Evolutionary conservation across 2,888 invertebrate species (phyloP).

Genomic region (Zaprionus lineosus): DNA sequence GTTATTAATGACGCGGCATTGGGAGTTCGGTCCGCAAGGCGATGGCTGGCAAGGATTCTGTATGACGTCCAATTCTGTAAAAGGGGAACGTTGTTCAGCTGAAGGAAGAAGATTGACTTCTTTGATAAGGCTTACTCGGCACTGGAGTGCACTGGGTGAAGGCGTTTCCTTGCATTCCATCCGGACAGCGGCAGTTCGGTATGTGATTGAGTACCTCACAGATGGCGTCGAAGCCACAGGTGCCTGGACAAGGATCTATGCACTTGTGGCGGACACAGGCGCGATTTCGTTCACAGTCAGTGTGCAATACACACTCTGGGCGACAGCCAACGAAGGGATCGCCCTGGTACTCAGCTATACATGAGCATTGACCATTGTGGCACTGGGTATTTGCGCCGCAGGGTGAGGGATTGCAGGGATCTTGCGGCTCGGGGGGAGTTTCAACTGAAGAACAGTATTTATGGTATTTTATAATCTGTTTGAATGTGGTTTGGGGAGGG

Average conservation of each 20-base stretch:
- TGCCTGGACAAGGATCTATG: slow-evolving; percentile 88
- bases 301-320: slow-evolving; percentile 88
- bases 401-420: slow-evolving; percentile 88
- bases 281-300: slow-evolving; percentile 87
- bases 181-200: slow-evolving; percentile 86
- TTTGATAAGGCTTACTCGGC: slow-evolving; percentile 82
- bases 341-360: slow-evolving; percentile 87
- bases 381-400: slow-evolving; percentile 90
- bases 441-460: slow-evolving; percentile 51
- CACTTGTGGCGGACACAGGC: slow-evolving; percentile 89
- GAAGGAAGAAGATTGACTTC: neutral
- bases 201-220: slow-evolving; percentile 90
- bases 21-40: slow-evolving; percentile 92
- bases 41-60: slow-evolving; percentile 86
- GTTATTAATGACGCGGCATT: slow-evolving; percentile 89
- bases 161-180: slow-evolving; percentile 87
- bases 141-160: slow-evolving; percentile 86
- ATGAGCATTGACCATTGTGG: slow-evolving; percentile 87
- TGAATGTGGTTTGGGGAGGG: neutral
- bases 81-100: too few relatives aligned
- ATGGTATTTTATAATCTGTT: too few relatives aligned
- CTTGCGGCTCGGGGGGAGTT: slow-evolving; percentile 73
- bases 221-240: slow-evolving; percentile 87
- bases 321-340: slow-evolving; percentile 88
- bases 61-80: slow-evolving; percentile 68